A percentile compares a stretch with the other conserved stretches of the same genome.
These are phyloP conservation scores for Zoroaster sp. DNA, from an alignment of 53 echinoderm and acorn worm species.

Conservation along the genomic window DNA sequence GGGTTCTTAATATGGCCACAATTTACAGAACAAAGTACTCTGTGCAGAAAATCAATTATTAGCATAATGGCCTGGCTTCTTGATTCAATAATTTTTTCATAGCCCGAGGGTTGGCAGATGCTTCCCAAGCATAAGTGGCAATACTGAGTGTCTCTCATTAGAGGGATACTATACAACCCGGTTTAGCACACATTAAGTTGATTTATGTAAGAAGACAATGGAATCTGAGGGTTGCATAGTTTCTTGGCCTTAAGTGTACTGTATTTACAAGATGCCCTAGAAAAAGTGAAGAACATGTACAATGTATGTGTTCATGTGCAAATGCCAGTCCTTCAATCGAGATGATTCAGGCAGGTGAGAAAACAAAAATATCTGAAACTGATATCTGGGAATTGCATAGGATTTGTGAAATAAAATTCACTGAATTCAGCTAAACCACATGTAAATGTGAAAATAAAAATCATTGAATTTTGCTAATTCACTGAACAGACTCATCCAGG, in stretches of 20 bases:
- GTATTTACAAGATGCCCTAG: too few species aligned
- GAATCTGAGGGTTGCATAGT: neutral
- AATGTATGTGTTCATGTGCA: too few species aligned
- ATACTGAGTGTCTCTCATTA: slow-evolving; percentile 3
- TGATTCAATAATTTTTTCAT: slow-evolving; percentile 34
- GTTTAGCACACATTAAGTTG: neutral
- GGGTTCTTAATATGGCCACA: neutral
- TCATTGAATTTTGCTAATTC: neutral
- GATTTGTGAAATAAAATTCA: too few species aligned
- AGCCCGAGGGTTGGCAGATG: slow-evolving; percentile 39
- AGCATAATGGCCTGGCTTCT: slow-evolving; percentile 40
- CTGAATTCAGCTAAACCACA: too few species aligned
- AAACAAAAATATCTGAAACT: too few species aligned
- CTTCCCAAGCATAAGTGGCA: slow-evolving; percentile 18
- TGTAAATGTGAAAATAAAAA: too few species aligned
- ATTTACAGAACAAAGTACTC: slow-evolving; percentile 22
- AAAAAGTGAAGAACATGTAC: too few species aligned
- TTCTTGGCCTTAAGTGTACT: too few species aligned
- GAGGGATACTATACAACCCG: neutral
- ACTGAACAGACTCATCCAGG: too few species aligned
- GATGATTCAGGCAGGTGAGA: too few species aligned
- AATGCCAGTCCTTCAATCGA: too few species aligned
- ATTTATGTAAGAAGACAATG: neutral
- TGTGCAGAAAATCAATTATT: slow-evolving; percentile 50
- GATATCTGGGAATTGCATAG: too few species aligned